Evolutionary conservation across 2,888 invertebrate species (phyloP), one percentile per base, ranked within the genome.

Genomic region (Leptopilina drosophilae): DNA sequence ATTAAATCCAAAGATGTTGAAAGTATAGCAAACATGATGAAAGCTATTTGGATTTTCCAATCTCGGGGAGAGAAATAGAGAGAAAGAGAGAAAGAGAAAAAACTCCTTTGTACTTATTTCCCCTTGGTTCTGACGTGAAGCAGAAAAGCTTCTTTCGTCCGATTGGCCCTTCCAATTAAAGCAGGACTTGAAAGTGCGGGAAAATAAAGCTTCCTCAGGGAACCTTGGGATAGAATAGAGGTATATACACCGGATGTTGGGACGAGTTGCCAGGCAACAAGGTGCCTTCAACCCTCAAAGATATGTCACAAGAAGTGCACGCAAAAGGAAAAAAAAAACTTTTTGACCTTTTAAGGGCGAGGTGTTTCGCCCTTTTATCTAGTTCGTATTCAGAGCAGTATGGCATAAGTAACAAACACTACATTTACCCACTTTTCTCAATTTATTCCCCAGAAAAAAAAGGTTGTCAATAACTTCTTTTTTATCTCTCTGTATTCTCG

Each of bases 321-420:
- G 79, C 78, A 82, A 73, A 77, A 65, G 76, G 42, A 62, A 81
- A 84, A 82, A 82, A 84, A 84, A 83, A 85, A 88, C 87, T 88
- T 87, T 88, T 73, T 88, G 88, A 89, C 89, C 88, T 89, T 89
- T 88, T 85, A 79, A 89, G 86, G 84, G 85, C 2, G 42, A 42
- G 6, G 42, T 8, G 9, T 82, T 67, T 81, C 82, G 82, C 64
- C 76, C 77, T 77, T 81, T 80, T 49, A 49, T 49, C 4, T 49
- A 77, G 77, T 79, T 77, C 75, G 78, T 64, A 79, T 78, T 56
- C 64, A 9, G 26, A 40, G n/a, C n/a, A 14, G 9, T 56, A 56
- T 53, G 7, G 9, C 9, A 53, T 56, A 73, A n/a, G 9, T 59
- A 42, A 42, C 42, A 42, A 42, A 7, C 33, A 1, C 42, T 42